Percentiles rank a stretch among this genome's conserved stretches.
Evolutionary conservation across 2,797 vertebrate species (phyloP).

Genomic region (Pseudomugil gertrudae): DNA sequence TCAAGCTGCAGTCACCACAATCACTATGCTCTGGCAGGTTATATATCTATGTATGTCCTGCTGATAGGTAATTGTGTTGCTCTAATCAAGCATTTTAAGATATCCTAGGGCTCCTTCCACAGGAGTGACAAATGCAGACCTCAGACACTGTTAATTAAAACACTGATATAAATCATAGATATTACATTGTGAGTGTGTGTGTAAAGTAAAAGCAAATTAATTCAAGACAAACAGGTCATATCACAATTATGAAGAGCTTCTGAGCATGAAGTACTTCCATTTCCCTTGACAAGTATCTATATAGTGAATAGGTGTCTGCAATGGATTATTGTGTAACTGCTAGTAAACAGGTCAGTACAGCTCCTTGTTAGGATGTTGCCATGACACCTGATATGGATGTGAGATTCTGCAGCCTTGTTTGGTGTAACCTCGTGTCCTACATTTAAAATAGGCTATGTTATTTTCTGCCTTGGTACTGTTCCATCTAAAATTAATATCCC

Average conservation of each 20-base stretch:
- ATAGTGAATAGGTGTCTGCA: constrained; percentile 43
- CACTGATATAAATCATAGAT: constrained; percentile 44
- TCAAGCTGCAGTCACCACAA: not conserved
- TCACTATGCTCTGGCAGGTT: not conserved
- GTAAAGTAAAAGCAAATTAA: constrained; percentile 5
- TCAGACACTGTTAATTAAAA: constrained; percentile 54
- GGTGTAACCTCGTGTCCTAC: constrained; percentile 62
- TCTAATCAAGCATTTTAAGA: constrained; percentile 44
- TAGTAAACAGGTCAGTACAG: constrained; percentile 61
- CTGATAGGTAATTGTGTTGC: constrained; percentile 23
- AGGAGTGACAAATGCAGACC: constrained; percentile 44
- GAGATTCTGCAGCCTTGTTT: constrained; percentile 59
- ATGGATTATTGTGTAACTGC: constrained; percentile 53
- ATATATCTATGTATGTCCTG: constrained; percentile 20
- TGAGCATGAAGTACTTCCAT: constrained; percentile 7
- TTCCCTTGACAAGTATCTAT: constrained; percentile 54
- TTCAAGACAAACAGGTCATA: constrained; percentile 32
- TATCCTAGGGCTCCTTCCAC: constrained; percentile 33
- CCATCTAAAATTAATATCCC: constrained; percentile 53
- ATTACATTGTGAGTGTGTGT: constrained; percentile 11
- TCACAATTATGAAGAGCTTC: constrained; percentile 17
- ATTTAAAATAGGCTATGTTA: constrained; percentile 62
- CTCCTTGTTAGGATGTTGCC: constrained; percentile 62
- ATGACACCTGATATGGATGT: constrained; percentile 67
- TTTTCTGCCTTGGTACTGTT: constrained; percentile 50